Base-by-base conservation (phyloP, 2,888 invertebrate species). In the Nymphalis urticae region DNA sequence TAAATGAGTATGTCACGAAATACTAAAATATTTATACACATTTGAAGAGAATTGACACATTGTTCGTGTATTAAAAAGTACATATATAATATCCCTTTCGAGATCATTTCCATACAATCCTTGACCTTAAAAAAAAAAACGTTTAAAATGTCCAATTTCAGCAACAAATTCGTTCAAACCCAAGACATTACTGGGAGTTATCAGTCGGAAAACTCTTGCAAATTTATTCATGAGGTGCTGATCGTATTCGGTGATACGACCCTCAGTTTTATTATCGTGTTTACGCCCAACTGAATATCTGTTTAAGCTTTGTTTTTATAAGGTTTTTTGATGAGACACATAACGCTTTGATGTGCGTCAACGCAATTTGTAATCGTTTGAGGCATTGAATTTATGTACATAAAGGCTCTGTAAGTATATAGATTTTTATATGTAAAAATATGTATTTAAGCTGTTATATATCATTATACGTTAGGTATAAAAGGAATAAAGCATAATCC, bases 141-240 rank as follows among this genome's bases (percentile, higher is more conserved):
- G 56, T 56, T 54, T 47, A 36, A 59, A 54, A 61, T 48, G 48
- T 62, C 54, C 65, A 65, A 69, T 62, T 71, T 54, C 51, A 58
- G 50, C 47, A 62, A 68, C 64, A 66, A 72, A 72, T 70, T 65
- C 32, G 65, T 64, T 62, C 53, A 69, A 65, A 48, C 64, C 71
- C 69, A 72, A 73, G 72, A 72, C 73, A 75, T 73, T 73, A 75
- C 75, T 66, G 54, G 47, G 73, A 67, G 72, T 73, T 72, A 75
- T 75, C 72, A 74, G 73, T 70, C 72, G 75, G 73, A 73, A 74
- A 76, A 77, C 73, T 76, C 75, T 76, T 76, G 79, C 78, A 83
- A 82, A 83, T 82, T 82, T 83, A 83, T 83, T 82, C 83, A 83
- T 82, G 82, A 82, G 77, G 68, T 78, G 75, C 79, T 79, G 83